These are phyloP conservation scores for Typhlichthys subterraneus DNA, from an alignment of 2,797 vertebrate genomes.

Conservation along the genomic window DNA sequence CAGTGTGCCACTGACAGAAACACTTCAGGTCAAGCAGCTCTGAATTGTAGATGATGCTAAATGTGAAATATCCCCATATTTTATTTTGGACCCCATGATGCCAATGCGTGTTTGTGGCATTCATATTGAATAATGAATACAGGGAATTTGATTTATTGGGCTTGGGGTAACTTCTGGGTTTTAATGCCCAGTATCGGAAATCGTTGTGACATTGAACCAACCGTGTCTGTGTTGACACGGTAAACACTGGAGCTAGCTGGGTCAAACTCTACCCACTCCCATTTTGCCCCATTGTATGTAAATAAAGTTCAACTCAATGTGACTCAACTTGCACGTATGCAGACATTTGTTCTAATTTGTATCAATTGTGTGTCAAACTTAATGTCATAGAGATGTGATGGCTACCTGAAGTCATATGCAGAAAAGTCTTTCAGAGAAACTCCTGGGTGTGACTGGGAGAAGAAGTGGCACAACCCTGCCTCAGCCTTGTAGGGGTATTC, in stretches of 20 bases:
- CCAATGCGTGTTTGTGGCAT: no score
- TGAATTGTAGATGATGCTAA: no score
- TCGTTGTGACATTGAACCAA: conserved; percentile 28
- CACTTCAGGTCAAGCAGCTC: no score
- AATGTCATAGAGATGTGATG: background rate
- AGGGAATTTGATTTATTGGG: conserved; percentile 16
- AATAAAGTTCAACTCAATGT: conserved; percentile 12
- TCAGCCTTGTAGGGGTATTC: conserved; percentile 86
- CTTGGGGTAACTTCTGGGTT: conserved; percentile 10
- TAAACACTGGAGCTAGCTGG: conserved; percentile 36
- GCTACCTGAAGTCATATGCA: conserved; percentile 85
- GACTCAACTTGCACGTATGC: background rate
- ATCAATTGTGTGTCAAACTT: conserved; percentile 11
- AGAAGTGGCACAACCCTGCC: conserved; percentile 84
- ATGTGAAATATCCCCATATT: no score
- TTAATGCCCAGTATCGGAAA: conserved; percentile 17
- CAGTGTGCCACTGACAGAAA: no score
- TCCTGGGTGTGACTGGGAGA: conserved; percentile 73
- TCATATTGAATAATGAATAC: conserved; percentile 18
- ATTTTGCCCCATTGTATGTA: conserved; percentile 33
- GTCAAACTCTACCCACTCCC: background rate
- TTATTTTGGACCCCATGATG: no score
- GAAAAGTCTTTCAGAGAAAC: conserved; percentile 81
- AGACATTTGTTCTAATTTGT: conserved; percentile 22
- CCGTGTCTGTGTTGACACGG: conserved; percentile 39